Evolutionary conservation across 2,113 vertebrate species (phyloP).

Genomic region (Nyctereutes procyonoides): DNA sequence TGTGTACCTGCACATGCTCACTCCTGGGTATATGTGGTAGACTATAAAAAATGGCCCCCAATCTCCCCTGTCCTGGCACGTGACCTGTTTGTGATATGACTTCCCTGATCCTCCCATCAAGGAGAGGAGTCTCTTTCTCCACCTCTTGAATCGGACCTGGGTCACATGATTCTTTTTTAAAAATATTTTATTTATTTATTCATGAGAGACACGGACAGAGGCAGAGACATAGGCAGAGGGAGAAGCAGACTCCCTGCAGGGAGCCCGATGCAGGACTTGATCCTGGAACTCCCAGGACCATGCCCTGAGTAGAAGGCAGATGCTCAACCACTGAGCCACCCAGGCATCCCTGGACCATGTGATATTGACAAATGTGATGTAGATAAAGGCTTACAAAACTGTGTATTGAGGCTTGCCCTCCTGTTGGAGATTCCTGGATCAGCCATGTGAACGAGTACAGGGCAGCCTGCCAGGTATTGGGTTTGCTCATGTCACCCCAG

Average conservation of each 20-base stretch:
- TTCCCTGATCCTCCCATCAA: neutral
- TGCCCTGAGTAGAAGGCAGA: too few relatives aligned
- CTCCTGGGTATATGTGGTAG: neutral
- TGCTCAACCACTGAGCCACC: too few relatives aligned
- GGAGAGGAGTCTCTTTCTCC: neutral
- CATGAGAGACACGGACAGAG: too few relatives aligned
- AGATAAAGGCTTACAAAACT: neutral
- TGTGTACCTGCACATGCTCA: rapidly evolving
- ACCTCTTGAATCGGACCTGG: neutral
- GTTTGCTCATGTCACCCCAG: neutral
- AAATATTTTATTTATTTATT: too few relatives aligned
- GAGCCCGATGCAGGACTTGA: too few relatives aligned
- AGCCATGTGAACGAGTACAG: neutral
- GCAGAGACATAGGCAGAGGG: too few relatives aligned
- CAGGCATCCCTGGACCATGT: neutral
- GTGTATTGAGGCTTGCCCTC: neutral
- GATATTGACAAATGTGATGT: neutral
- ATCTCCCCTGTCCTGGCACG: neutral
- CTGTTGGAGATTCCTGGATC: neutral
- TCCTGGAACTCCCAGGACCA: too few relatives aligned
- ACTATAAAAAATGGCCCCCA: neutral
- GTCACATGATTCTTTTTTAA: neutral
- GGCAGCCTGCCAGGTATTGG: too few relatives aligned
- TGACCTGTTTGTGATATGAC: neutral
- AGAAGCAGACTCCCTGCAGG: too few relatives aligned